Percentiles rank a stretch among this genome's conserved stretches.
Conservation (phyloP, 2,113 vertebrate species). For the Cervus canadensis region DNA sequence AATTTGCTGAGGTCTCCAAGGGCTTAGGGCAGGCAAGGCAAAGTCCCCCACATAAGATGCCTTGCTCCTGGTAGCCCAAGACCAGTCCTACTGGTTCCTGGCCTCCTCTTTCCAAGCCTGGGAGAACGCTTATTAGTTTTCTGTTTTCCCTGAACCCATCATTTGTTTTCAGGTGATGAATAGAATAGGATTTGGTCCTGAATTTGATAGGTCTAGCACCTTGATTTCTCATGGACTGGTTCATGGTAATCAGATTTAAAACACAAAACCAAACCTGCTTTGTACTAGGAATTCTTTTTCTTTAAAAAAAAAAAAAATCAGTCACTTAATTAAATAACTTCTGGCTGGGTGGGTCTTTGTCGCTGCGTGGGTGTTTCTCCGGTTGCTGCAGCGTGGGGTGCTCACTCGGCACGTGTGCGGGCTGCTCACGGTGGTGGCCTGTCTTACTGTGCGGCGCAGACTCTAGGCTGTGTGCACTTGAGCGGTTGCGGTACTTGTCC, state of each 20-base stretch:
- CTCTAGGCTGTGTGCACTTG: neutral
- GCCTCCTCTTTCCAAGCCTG: neutral
- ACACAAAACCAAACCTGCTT: neutral
- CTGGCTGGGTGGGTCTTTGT: neutral
- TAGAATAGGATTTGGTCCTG: neutral
- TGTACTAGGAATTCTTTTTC: neutral
- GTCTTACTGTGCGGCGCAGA: neutral
- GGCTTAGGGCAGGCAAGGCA: neutral
- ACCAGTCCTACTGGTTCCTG: neutral
- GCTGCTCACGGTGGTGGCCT: neutral
- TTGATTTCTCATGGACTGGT: neutral
- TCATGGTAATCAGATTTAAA: neutral
- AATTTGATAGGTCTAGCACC: too few relatives aligned
- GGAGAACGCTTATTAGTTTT: fast-evolving
- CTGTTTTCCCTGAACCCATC: neutral
- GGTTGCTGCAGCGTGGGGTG: neutral
- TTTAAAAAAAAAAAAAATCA: neutral
- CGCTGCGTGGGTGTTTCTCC: neutral
- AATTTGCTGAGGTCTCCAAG: neutral
- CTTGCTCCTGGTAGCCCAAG: neutral
- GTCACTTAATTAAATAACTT: neutral
- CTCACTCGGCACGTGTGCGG: fast-evolving
- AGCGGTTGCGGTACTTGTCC: fast-evolving
- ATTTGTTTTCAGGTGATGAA: neutral
- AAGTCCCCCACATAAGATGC: fast-evolving